Evolutionary conservation across 2,113 vertebrate species (phyloP).

Genomic region (Myiozetetes cayanensis): DNA sequence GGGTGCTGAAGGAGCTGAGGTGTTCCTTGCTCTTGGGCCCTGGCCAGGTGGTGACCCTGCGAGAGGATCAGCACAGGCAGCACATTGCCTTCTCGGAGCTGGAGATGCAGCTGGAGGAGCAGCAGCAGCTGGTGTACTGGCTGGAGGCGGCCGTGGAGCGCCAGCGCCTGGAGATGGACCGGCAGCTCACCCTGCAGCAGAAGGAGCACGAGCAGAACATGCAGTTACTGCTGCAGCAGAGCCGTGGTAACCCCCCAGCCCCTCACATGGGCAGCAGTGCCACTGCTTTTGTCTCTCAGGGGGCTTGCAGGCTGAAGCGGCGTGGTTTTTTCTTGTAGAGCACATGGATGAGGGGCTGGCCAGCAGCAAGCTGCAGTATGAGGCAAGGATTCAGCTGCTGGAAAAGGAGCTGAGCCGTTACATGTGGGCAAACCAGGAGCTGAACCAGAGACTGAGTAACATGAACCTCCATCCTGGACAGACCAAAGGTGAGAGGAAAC

Average conservation of each 20-base stretch:
- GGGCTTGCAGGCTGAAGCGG: not conserved
- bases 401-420: conserved; percentile 86
- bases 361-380: conserved; percentile 88
- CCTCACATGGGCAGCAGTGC: fast-evolving
- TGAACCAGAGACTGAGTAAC: conserved; percentile 80
- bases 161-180: conserved; percentile 89
- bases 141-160: conserved; percentile 90
- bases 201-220: conserved; percentile 90
- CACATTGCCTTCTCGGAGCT: conserved; percentile 89
- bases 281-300: not conserved
- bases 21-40: not conserved
- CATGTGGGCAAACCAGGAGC: conserved; percentile 85
- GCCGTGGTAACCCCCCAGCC: conserved; percentile 75
- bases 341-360: conserved; percentile 89
- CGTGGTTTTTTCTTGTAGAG: conserved; percentile 67
- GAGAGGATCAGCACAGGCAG: conserved; percentile 93
- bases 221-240: conserved; percentile 92
- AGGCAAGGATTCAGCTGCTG: conserved; percentile 86
- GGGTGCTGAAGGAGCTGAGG: not conserved
- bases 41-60: conserved; percentile 89
- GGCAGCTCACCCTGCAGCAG: conserved; percentile 93
- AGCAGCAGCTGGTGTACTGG: conserved; percentile 88
- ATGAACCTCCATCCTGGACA: conserved; percentile 67
- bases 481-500: conserved; percentile 74
- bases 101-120: conserved; percentile 94